A percentile compares a stretch with the other conserved stretches of the same genome.
phyloP scores from a whole-genome alignment of 2,797 vertebrate species.

The Fistularia tabacaria region DNA sequence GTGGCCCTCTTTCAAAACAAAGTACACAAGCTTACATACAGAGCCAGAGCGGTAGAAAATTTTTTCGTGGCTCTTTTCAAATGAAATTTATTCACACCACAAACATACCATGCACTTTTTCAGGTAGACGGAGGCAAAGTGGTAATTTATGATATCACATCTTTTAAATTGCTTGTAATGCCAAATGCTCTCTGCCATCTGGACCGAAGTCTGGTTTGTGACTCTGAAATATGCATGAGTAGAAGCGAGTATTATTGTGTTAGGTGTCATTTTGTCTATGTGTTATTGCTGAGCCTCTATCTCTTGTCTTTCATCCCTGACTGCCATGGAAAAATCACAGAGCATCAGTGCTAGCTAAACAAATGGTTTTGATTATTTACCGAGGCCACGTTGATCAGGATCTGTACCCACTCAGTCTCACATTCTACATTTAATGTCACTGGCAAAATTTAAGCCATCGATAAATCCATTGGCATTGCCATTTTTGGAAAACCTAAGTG shows the following conservation, averaged over 20 bases:
- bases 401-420: constrained; percentile 12
- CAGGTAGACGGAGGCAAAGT: too few relatives aligned
- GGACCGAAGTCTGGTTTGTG: neutral
- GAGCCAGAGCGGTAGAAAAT: neutral
- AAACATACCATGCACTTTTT: too few relatives aligned
- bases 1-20: constrained; percentile 18
- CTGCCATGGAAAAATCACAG: constrained; percentile 18
- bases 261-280: constrained; percentile 15
- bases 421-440: neutral
- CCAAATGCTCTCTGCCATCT: neutral
- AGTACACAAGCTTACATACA: constrained; percentile 13
- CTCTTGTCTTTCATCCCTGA: too few relatives aligned
- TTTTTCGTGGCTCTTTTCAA: constrained; percentile 8
- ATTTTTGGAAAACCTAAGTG: too few relatives aligned
- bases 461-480: neutral
- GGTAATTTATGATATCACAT: neutral
- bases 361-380: constrained; percentile 54
- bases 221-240: constrained; percentile 32
- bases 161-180: neutral
- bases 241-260: constrained; percentile 11
- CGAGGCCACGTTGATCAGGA: constrained; percentile 40
- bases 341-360: constrained; percentile 24
- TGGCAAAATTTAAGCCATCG: neutral
- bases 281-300: constrained; percentile 12
- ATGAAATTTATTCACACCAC: neutral